These are phyloP conservation scores for Slavum lentiscoides DNA, from an alignment of 2,888 invertebrate species.

Conservation along the genomic window DNA sequence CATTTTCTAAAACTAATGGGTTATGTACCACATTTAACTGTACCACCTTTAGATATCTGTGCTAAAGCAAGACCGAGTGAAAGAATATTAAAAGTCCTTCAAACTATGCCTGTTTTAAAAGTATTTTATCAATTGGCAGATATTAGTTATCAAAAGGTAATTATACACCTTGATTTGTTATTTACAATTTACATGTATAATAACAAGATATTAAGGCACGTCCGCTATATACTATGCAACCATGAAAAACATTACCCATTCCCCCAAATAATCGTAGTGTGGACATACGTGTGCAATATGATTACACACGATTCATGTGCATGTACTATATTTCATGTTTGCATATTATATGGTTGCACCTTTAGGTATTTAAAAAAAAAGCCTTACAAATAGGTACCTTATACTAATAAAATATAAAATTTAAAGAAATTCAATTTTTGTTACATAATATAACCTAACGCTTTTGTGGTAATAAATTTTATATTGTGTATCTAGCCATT, in stretches of 20 bases:
- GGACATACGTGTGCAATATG: too few relatives aligned
- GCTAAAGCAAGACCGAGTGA: constrained; percentile 71
- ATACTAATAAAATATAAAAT: not conserved
- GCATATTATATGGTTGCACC: too few relatives aligned
- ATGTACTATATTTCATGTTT: too few relatives aligned
- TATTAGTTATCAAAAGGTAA: constrained; percentile 82
- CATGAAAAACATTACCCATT: too few relatives aligned
- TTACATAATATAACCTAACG: too few relatives aligned
- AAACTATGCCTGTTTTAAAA: constrained; percentile 75
- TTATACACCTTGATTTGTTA: constrained; percentile 31
- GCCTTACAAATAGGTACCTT: not conserved
- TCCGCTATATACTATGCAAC: too few relatives aligned
- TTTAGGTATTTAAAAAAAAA: not conserved
- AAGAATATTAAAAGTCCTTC: constrained; percentile 71
- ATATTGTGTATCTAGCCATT: too few relatives aligned
- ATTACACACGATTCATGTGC: too few relatives aligned
- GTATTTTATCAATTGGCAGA: constrained; percentile 86
- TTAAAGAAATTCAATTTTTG: too few relatives aligned
- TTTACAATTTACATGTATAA: not conserved
- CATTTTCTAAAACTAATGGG: constrained; percentile 58
- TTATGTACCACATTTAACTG: constrained; percentile 60
- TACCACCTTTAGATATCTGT: constrained; percentile 69
- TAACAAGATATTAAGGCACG: not conserved
- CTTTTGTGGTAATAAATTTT: too few relatives aligned
- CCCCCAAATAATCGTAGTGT: too few relatives aligned